Percentiles rank a stretch among this genome's conserved stretches.
Conservation (phyloP, 2,797 vertebrate genomes). For the Ctenochaetus hawaiiensis region DNA sequence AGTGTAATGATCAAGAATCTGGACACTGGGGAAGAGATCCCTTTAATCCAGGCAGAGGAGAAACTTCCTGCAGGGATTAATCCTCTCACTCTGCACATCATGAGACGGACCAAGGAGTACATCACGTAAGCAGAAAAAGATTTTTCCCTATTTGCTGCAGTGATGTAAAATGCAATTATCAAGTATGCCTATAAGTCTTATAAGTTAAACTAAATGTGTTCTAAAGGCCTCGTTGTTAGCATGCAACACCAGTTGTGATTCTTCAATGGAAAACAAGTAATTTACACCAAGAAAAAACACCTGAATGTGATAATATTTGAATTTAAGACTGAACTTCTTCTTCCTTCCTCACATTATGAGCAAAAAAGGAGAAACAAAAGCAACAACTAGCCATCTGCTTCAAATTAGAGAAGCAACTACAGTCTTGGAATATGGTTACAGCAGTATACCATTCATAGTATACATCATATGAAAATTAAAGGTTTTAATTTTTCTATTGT, state of each 20-base stretch:
- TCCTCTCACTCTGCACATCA: constrained; percentile 97
- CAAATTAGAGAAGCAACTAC: neutral
- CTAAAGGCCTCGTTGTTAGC: neutral
- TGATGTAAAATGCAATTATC: neutral
- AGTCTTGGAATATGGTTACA: neutral
- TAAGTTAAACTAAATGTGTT: neutral
- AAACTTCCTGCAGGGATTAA: constrained; percentile 98
- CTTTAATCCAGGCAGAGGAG: constrained; percentile 96
- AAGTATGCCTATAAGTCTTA: neutral
- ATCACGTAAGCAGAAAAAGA: constrained; percentile 88
- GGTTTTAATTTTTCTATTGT: no score
- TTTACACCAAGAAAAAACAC: neutral
- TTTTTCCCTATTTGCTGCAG: neutral
- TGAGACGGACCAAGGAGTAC: constrained; percentile 99
- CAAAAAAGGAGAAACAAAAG: neutral
- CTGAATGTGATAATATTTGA: neutral
- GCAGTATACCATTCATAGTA: no score
- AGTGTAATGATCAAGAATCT: constrained; percentile 99
- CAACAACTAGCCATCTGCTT: neutral
- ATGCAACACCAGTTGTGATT: neutral
- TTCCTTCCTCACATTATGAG: neutral
- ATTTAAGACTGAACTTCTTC: neutral
- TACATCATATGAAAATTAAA: no score
- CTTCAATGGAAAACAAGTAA: neutral
- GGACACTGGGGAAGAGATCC: constrained; percentile 99